These are phyloP conservation scores for Odontamblyopus lacepedii DNA, from an alignment of 2,797 vertebrate species.

Conservation along the genomic window DNA sequence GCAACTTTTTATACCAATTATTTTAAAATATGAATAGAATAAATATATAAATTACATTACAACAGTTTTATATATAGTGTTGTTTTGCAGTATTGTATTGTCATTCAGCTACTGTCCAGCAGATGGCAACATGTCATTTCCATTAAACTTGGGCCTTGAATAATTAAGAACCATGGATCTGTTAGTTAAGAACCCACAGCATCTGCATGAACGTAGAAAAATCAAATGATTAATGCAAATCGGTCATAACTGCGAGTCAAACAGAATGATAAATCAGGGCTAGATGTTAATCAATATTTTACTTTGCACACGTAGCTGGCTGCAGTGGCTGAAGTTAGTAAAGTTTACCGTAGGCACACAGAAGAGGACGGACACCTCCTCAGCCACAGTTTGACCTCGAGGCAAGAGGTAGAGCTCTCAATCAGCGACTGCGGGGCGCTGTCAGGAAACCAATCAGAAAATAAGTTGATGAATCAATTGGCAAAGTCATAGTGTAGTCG, in stretches of 20 bases:
- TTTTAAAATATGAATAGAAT: background rate
- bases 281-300: slow-evolving; percentile 52
- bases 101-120: slow-evolving; percentile 49
- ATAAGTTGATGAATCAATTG: slow-evolving; percentile 63
- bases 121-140: slow-evolving; percentile 62
- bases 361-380: slow-evolving; percentile 48
- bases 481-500: slow-evolving; percentile 45
- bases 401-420: slow-evolving; percentile 50
- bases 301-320: slow-evolving; percentile 35
- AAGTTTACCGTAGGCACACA: slow-evolving; percentile 50
- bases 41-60: background rate
- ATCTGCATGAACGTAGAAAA: slow-evolving; percentile 33
- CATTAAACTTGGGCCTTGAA: slow-evolving; percentile 20
- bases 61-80: background rate
- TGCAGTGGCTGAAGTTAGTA: slow-evolving; percentile 39
- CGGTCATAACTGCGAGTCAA: slow-evolving; percentile 50
- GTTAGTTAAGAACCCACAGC: slow-evolving; percentile 1
- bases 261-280: slow-evolving; percentile 48
- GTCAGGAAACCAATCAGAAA: slow-evolving; percentile 66
- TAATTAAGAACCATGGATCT: slow-evolving; percentile 8
- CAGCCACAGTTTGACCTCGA: slow-evolving; percentile 54
- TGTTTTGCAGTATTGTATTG: background rate
- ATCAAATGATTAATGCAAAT: slow-evolving; percentile 58
- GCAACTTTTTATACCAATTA: background rate
- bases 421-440: slow-evolving; percentile 47